Conservation (phyloP, 2,888 invertebrate species). For the Lysandra coridon region DNA sequence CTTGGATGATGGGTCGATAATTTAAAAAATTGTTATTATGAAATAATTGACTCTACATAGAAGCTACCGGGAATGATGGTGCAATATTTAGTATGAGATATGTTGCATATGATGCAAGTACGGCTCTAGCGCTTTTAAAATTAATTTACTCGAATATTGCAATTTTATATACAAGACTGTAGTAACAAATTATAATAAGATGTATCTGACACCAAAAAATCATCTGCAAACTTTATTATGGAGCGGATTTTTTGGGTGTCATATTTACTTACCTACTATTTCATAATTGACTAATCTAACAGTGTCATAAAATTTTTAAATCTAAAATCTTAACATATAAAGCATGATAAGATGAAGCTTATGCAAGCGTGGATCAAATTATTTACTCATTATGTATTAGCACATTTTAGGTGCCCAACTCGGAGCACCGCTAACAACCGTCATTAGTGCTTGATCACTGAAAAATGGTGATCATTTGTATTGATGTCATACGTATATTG, state of each 20-base stretch:
- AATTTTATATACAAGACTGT: not conserved
- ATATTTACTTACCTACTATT: not conserved
- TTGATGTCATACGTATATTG: conserved; percentile 15
- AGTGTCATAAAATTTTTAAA: not conserved
- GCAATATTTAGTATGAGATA: conserved; percentile 1
- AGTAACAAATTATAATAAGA: no score
- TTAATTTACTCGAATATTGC: not conserved
- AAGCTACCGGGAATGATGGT: conserved; percentile 9
- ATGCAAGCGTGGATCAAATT: not conserved
- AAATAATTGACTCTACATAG: conserved; percentile 15
- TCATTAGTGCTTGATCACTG: conserved; percentile 28
- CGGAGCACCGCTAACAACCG: conserved; percentile 26
- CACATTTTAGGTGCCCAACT: conserved; percentile 22
- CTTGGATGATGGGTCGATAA: conserved; percentile 6
- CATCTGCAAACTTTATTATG: not conserved
- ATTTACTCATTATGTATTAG: conserved; percentile 13
- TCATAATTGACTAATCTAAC: not conserved
- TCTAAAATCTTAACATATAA: not conserved
- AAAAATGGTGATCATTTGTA: conserved; percentile 31
- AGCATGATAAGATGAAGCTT: not conserved
- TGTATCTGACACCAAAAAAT: not conserved
- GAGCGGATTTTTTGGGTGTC: not conserved
- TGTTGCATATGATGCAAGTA: not conserved
- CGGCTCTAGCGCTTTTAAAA: not conserved
- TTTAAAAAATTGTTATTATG: conserved; percentile 15